Evolutionary conservation across 2,797 vertebrate genomes (phyloP), one percentile per base, ranked within the genome.

Genomic region (Anas bahamensis): DNA sequence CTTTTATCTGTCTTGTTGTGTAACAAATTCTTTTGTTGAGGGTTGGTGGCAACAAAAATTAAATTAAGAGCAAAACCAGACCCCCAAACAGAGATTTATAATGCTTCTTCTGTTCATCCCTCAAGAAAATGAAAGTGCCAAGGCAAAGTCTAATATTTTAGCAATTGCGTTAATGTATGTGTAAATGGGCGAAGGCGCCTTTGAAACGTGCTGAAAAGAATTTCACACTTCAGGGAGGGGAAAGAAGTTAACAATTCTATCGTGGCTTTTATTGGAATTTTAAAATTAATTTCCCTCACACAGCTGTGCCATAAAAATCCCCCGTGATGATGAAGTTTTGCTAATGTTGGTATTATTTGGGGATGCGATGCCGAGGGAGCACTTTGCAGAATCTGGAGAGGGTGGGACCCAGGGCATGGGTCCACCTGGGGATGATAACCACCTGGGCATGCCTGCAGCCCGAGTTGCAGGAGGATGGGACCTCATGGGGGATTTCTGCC

Each of bases 51-150:
- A 94, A 93, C 55, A 94, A 91, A 93, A 91, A 91, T 71, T 65
- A 90, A 95, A 93, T 91, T 81, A 92, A 92, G 78, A 80, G 94
- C 60, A 95, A 93, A 95, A 76, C 55, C 18, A 83, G 92, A 60
- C 46, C 60, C 44, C 63, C 60, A 75, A 88, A 8, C 72, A 94
- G 88, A 87, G 90, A 91, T 70, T 39, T 88, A 42, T 80, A 96
- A 56, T 37, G 26, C 55, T 93, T 78, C 64, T 86, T 87, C 86
- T 92, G 70, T 42, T 90, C 92, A 95, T 93, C 35, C 82, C 92
- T 93, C 92, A 95, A 88, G 81, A 89, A 95, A 97, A 95, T 88
- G 77, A 76, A 95, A 95, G 81, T 83, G 70, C 78, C 90, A 89
- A 89, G 53, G 90, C 90, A 73, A 85, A 88, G 80, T 31, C 83